These are phyloP conservation scores for Salpingus planirostris DNA, from an alignment of 2,888 invertebrate species.

Conservation along the genomic window DNA sequence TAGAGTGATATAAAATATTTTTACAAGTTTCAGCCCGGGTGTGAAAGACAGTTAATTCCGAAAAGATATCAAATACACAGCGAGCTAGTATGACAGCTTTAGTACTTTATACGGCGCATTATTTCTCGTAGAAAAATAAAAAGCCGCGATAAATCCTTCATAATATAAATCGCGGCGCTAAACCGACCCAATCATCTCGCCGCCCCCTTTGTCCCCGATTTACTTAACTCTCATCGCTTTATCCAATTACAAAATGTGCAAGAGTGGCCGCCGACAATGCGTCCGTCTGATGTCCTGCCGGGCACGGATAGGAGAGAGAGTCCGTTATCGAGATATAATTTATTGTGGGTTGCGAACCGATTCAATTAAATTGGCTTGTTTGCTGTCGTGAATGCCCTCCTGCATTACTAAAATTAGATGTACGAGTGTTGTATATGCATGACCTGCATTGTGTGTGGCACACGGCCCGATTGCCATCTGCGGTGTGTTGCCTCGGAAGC, in stretches of 20 bases:
- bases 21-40: slow-evolving; percentile 26
- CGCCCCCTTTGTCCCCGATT: slow-evolving; percentile 19
- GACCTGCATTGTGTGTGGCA: slow-evolving; percentile 24
- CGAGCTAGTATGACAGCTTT: slow-evolving; percentile 33
- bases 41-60: slow-evolving; percentile 27
- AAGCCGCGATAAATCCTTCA: slow-evolving; percentile 33
- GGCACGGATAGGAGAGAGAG: too few relatives aligned
- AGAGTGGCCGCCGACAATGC: not conserved
- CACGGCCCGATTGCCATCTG: slow-evolving; percentile 23
- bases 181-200: slow-evolving; percentile 31
- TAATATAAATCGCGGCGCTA: slow-evolving; percentile 32
- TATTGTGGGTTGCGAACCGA: slow-evolving; percentile 32
- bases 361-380: slow-evolving; percentile 38
- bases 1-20: slow-evolving; percentile 20
- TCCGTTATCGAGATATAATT: slow-evolving; percentile 27
- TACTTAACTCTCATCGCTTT: slow-evolving; percentile 18
- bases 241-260: not conserved
- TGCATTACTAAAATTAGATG: slow-evolving; percentile 35
- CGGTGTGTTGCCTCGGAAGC: slow-evolving; percentile 7
- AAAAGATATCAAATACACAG: slow-evolving; percentile 26
- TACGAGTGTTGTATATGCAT: slow-evolving; percentile 30
- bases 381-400: slow-evolving; percentile 30
- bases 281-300: not conserved
- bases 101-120: slow-evolving; percentile 26
- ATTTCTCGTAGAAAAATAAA: slow-evolving; percentile 29